phyloP scores from a whole-genome alignment of 2,113 vertebrate species.

The Toxotes chatareus region DNA sequence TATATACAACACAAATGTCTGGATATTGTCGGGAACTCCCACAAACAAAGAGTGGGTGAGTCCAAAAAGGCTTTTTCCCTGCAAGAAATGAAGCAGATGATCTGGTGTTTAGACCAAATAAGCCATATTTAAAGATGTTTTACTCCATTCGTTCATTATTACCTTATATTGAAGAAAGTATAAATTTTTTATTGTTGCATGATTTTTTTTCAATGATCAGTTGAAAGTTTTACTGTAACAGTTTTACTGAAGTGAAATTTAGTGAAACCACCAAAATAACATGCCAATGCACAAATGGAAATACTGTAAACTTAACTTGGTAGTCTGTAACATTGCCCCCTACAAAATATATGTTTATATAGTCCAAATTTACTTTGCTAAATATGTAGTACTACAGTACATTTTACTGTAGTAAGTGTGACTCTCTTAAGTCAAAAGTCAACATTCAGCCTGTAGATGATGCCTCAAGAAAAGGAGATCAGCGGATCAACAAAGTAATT shows the following conservation, averaged over 20 bases:
- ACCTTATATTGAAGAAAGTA: not conserved
- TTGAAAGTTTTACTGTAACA: not conserved
- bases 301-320: not conserved
- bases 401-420: not conserved
- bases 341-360: not conserved
- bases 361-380: too few relatives aligned
- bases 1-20: constrained; percentile 68
- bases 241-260: not conserved
- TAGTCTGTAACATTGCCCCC: not conserved
- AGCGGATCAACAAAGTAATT: not conserved
- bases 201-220: not conserved
- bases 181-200: not conserved
- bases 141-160: not conserved
- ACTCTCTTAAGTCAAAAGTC: too few relatives aligned
- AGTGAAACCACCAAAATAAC: not conserved
- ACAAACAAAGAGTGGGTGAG: constrained; percentile 12
- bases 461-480: too few relatives aligned
- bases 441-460: too few relatives aligned
- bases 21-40: constrained; percentile 59
- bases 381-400: not conserved
- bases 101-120: not conserved
- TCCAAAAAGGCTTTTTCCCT: not conserved
- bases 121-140: not conserved
- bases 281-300: not conserved
- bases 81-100: not conserved